Conservation (phyloP, 2,113 vertebrate genomes). For the Phalacrocorax pelagicus region DNA sequence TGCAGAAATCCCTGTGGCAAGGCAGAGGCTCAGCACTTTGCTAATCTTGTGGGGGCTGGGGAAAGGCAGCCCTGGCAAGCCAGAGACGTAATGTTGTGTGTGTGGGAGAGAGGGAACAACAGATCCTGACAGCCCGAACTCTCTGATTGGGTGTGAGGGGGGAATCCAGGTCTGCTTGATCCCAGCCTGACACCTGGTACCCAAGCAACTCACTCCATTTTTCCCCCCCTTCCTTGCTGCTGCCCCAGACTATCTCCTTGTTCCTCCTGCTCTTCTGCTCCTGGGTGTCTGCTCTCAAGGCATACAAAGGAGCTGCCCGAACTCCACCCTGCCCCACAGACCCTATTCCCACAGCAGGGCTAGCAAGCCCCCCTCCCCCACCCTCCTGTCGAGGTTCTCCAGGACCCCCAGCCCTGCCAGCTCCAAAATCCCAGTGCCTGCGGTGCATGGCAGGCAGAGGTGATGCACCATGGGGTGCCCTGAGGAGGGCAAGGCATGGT, state of each 20-base stretch:
- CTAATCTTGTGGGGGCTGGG: background rate
- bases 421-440: background rate
- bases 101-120: background rate
- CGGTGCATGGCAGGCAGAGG: background rate
- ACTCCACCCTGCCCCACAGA: background rate
- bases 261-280: background rate
- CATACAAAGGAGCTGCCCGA: background rate
- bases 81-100: background rate
- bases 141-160: background rate
- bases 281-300: background rate
- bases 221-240: background rate
- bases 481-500: background rate
- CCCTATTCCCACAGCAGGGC: background rate
- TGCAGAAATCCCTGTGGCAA: background rate
- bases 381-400: background rate
- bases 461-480: background rate
- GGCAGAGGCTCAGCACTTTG: background rate
- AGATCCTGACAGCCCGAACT: background rate
- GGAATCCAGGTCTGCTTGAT: background rate
- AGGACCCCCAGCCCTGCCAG: background rate
- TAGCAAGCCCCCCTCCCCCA: background rate
- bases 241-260: background rate
- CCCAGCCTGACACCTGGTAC: background rate
- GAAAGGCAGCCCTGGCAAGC: background rate
- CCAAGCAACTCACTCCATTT: background rate